Evolutionary conservation across 2,797 vertebrate genomes (phyloP).

Genomic region (Morelia viridis): DNA sequence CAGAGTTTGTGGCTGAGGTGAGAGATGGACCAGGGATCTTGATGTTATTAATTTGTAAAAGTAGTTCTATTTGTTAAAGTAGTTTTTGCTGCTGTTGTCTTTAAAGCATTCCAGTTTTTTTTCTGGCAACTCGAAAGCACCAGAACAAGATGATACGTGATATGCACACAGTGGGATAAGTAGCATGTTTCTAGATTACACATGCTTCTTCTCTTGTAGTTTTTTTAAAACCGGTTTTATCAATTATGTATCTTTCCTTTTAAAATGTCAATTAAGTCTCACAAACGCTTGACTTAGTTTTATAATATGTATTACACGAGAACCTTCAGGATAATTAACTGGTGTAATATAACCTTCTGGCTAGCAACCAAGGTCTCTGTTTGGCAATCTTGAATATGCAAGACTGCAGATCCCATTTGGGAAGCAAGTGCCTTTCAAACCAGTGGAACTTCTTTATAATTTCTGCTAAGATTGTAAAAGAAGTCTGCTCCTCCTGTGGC

Average conservation of each 20-base stretch:
- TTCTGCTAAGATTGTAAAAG: slow-evolving; percentile 1
- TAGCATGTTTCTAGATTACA: background rate
- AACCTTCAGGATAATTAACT: background rate
- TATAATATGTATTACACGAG: background rate
- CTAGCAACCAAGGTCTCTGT: background rate
- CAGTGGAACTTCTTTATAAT: slow-evolving; percentile 3
- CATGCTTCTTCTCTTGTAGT: background rate
- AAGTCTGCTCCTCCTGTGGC: background rate
- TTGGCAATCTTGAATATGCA: background rate
- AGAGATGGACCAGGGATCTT: background rate
- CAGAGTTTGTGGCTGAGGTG: background rate
- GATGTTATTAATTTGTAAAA: background rate
- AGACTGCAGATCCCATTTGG: background rate
- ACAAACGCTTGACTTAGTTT: background rate
- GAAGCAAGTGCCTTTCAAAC: background rate
- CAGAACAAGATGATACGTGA: background rate
- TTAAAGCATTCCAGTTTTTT: background rate
- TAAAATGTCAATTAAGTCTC: background rate
- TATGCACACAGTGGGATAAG: background rate
- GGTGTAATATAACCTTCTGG: background rate
- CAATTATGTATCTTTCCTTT: background rate
- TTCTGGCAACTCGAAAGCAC: background rate
- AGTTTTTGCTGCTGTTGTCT: background rate
- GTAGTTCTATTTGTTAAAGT: background rate
- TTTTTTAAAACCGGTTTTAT: background rate